Conservation (phyloP, 1,140 invertebrate genomes). For the Magallana ariakensis region DNA sequence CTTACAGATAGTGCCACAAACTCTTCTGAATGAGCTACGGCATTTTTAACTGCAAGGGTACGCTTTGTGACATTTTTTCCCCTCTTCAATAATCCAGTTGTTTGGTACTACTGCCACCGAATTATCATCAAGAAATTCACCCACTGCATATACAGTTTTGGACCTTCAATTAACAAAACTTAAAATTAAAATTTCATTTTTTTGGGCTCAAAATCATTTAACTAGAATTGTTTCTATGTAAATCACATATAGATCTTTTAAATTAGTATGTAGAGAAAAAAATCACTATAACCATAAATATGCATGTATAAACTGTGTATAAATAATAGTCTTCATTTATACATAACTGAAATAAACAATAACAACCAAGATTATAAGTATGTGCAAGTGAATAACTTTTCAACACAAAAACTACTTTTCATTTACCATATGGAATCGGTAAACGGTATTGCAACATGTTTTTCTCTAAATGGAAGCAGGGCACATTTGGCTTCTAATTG, state of each 20-base stretch:
- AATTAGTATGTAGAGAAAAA: too few species aligned
- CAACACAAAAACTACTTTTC: conserved; percentile 40
- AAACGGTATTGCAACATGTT: conserved; percentile 1
- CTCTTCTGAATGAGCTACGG: background rate
- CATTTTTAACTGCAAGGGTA: background rate
- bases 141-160: conserved; percentile 27
- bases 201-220: too few species aligned
- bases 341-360: background rate
- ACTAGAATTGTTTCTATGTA: too few species aligned
- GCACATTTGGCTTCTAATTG: conserved; percentile 19
- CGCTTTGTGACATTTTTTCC: too few species aligned
- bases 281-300: too few species aligned
- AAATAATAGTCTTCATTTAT: background rate
- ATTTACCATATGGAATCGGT: conserved; percentile 28
- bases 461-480: background rate
- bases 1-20: background rate
- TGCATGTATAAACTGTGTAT: too few species aligned
- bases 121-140: conserved; percentile 18
- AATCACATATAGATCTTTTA: too few species aligned
- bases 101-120: background rate
- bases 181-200: too few species aligned
- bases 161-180: background rate
- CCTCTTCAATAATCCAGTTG: too few species aligned
- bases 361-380: background rate
- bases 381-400: background rate